phyloP scores from a whole-genome alignment of 2,113 vertebrate species.

The Fulmarus glacialis region DNA sequence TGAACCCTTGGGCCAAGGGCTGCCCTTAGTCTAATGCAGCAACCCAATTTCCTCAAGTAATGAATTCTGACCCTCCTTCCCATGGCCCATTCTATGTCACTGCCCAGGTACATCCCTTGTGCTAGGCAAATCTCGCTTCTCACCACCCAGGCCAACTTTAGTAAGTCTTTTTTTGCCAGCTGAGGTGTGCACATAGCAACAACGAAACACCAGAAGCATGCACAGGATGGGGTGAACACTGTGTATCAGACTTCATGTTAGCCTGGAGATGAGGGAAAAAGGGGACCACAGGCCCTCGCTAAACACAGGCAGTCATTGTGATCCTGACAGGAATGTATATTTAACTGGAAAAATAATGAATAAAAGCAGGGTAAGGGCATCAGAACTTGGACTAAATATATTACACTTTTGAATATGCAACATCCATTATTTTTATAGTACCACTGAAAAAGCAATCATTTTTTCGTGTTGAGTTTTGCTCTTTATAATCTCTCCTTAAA shows the following conservation, averaged over 20 bases:
- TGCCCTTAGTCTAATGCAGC: not conserved
- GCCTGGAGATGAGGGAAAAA: not conserved
- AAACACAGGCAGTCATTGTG: not conserved
- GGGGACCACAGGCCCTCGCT: not conserved
- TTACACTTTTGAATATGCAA: not conserved
- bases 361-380: not conserved
- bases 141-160: not conserved
- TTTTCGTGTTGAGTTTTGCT: not conserved
- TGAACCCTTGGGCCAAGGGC: not conserved
- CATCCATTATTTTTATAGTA: not conserved
- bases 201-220: not conserved
- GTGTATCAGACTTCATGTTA: not conserved
- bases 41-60: not conserved
- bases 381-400: not conserved
- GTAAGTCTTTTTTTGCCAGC: not conserved
- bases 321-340: not conserved
- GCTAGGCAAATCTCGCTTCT: not conserved
- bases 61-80: not conserved
- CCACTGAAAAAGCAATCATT: not conserved
- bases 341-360: not conserved
- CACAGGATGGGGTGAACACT: not conserved
- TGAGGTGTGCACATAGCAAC: not conserved
- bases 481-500: not conserved
- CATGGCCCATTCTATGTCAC: not conserved
- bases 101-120: not conserved